Evolutionary conservation across 1,140 invertebrate genomes (phyloP), one percentile per base, ranked within the genome.

Genomic region (Formica selysi): DNA sequence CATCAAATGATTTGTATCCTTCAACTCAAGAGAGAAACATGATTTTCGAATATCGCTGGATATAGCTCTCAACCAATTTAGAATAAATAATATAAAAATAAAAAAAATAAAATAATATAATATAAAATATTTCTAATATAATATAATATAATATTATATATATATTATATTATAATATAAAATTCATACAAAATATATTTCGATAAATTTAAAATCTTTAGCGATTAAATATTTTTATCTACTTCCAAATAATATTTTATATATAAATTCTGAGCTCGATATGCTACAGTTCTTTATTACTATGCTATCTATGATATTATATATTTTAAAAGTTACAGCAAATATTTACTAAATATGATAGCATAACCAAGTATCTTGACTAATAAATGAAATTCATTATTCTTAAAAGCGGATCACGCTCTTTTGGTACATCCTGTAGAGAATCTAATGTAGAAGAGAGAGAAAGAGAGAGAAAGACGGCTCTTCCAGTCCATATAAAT

Each of bases 401-500:
- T 1, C 4, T 36, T 2, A 6, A 26, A 36, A 44, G 1, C 13
- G 2, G 36, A 11, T n/a, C 64, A 32, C 32, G 62, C 51, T 71
- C 36, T 81, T 81, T 44, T 81, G 54, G 8, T 38, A 13, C 67
- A 61, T 13, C 67, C 79, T 71, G 54, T 81, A 81, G 26, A 57
- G 38, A 3, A 38, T 57, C 32, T 38, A 32, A 81, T 22, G 51
- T 29, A 81, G 26, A 32, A 44, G 78, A 79, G 32, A 80, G 76
- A 65, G 29, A 80, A 3, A 16, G 32, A 73, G 76, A 67, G 32
- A 80, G 76, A 67, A 8, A 71, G 32, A 73, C 10, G 68, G 67
- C 67, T 81, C 59, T 36, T 67, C 67, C 84, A 73, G 86, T 85
- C 86, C 89, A 73, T 89, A 92, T 92, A 92, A 92, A 92, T 92